Percentiles rank a stretch among this genome's conserved stretches.
These are phyloP conservation scores for Protaetia brevitarsis DNA, from an alignment of 1,140 invertebrate genomes.

Conservation along the genomic window DNA sequence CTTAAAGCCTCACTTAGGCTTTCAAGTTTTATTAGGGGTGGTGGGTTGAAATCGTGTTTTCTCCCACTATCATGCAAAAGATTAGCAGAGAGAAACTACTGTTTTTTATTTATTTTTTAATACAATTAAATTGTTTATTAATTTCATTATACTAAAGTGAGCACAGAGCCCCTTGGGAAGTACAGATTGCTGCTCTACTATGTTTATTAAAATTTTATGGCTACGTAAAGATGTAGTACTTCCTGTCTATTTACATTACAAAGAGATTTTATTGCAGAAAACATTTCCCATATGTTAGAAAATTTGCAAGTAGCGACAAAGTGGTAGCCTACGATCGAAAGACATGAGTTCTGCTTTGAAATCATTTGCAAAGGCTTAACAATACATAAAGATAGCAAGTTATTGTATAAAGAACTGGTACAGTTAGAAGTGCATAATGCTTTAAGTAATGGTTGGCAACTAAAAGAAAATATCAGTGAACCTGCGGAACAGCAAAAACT, in stretches of 20 bases:
- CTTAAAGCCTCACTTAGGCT: not conserved
- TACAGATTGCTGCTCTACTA: too few relatives aligned
- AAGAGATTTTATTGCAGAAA: conserved; percentile 27
- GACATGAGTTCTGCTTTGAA: conserved; percentile 25
- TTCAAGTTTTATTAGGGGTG: too few relatives aligned
- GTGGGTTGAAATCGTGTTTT: too few relatives aligned
- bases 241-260: too few relatives aligned
- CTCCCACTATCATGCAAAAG: too few relatives aligned
- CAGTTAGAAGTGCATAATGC: conserved; percentile 25
- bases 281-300: conserved; percentile 28
- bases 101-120: too few relatives aligned
- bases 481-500: conserved; percentile 23
- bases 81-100: too few relatives aligned
- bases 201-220: too few relatives aligned
- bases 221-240: too few relatives aligned
- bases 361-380: conserved; percentile 26
- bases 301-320: conserved; percentile 30
- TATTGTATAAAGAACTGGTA: conserved; percentile 29
- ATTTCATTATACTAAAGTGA: too few relatives aligned
- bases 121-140: too few relatives aligned
- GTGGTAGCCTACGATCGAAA: conserved; percentile 28
- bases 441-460: not conserved
- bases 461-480: conserved; percentile 18
- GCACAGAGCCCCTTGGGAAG: too few relatives aligned
- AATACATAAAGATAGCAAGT: conserved; percentile 30